Percentiles rank a stretch among this genome's conserved stretches.
Conservation (phyloP, 2,797 vertebrate species). For the Coranthus polyacanthus region DNA sequence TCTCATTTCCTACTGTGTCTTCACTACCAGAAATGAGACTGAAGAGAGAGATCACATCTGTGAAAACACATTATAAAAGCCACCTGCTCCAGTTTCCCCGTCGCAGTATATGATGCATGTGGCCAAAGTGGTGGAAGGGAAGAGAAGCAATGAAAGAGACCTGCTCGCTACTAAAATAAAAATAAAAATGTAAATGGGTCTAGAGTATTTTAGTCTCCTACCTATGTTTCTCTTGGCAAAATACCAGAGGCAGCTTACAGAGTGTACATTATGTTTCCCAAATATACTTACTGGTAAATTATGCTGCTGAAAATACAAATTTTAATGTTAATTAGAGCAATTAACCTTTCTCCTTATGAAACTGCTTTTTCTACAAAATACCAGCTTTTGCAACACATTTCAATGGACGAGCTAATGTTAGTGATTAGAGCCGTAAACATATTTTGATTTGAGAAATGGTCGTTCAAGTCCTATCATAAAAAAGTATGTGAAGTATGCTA, state of each 20-base stretch:
- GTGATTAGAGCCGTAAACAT: not conserved
- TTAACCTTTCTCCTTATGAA: slow-evolving; percentile 51
- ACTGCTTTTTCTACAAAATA: slow-evolving; percentile 6
- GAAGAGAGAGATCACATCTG: slow-evolving; percentile 55
- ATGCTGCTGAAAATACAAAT: slow-evolving; percentile 23
- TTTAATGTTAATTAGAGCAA: slow-evolving; percentile 49
- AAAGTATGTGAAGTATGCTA: not conserved
- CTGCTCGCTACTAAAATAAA: not conserved
- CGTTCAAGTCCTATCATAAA: not conserved
- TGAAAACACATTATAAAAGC: slow-evolving; percentile 64
- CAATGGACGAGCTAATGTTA: slow-evolving; percentile 25
- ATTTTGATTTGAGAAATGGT: not conserved
- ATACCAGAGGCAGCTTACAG: slow-evolving; percentile 6
- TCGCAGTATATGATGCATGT: slow-evolving; percentile 29
- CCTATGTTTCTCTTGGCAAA: slow-evolving; percentile 5
- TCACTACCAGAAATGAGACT: slow-evolving; percentile 32
- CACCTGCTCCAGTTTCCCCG: slow-evolving; percentile 45
- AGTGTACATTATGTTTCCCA: slow-evolving; percentile 19
- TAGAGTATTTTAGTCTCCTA: slow-evolving; percentile 2
- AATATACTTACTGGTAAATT: slow-evolving; percentile 26
- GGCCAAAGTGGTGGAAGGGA: slow-evolving; percentile 2
- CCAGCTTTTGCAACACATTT: slow-evolving; percentile 30
- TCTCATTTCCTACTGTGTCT: slow-evolving; percentile 44
- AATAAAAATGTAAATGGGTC: slow-evolving; percentile 14
- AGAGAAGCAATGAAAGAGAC: slow-evolving; percentile 13